A percentile compares a stretch with the other conserved stretches of the same genome.
phyloP scores from a whole-genome alignment of 2,113 vertebrate genomes.

The Solea solea region DNA sequence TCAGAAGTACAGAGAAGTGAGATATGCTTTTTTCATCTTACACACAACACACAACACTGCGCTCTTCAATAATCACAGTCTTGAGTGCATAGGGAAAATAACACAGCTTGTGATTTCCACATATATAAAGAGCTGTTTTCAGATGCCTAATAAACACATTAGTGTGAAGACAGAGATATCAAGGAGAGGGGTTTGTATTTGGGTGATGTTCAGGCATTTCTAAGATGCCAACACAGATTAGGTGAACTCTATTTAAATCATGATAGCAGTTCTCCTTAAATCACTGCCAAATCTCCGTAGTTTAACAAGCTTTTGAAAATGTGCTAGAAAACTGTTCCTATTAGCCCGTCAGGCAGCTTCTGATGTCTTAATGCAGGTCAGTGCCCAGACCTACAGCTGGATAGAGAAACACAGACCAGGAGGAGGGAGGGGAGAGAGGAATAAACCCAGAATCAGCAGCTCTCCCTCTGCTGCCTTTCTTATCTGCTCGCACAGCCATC shows the following conservation, averaged over 20 bases:
- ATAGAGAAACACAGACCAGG: constrained; percentile 36
- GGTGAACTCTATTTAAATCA: constrained; percentile 72
- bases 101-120: background rate
- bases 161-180: constrained; percentile 48
- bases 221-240: constrained; percentile 78
- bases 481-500: constrained; percentile 77
- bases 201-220: constrained; percentile 63
- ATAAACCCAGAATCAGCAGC: constrained; percentile 73
- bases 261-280: constrained; percentile 78
- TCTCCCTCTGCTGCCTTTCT: constrained; percentile 65
- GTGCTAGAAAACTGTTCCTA: constrained; percentile 64
- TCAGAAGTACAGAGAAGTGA: constrained; percentile 39
- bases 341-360: constrained; percentile 71
- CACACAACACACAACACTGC: background rate
- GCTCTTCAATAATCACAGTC: constrained; percentile 11
- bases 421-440: constrained; percentile 16
- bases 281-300: constrained; percentile 71
- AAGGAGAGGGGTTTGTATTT: constrained; percentile 44
- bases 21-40: constrained; percentile 3
- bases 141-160: constrained; percentile 58
- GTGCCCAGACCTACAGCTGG: constrained; percentile 70
- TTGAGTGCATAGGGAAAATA: constrained; percentile 10
- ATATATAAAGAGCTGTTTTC: constrained; percentile 31
- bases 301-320: constrained; percentile 78
- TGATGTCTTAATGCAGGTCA: constrained; percentile 81